Base-by-base conservation (phyloP, 2,113 vertebrate genomes). In the Microtus oregoni region DNA sequence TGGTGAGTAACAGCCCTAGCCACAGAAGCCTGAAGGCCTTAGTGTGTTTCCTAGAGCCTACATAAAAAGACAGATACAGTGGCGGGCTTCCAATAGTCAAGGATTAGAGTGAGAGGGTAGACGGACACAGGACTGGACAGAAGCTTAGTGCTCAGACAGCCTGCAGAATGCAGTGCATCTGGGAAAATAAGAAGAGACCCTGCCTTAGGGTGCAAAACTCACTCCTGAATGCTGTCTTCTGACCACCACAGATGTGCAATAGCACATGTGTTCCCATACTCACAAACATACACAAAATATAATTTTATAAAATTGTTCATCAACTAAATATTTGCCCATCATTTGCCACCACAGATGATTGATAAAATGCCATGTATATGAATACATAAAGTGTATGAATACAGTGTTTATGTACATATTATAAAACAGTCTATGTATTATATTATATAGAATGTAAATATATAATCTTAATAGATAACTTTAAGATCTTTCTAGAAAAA, bases 401-500 rank as follows among this genome's bases (percentile, higher is more conserved):
- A 26, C 32, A 83, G 11, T 41, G 7, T 28, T 14, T 38, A 61
- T 61, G 22, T 38, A 61, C 38, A 17, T 55, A 55, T 19, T 55
- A 55, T 55, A 55, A 55, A 55, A 55, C 55, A 55, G 4, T 17
- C 55, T 55, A 15, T 55, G 15, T 55, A 61, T 65, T 65, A 65
- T 1, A 61, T 41, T n/a, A 55, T 11, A 11, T 79, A 8, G 6
- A 85, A n/a, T 67, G 13, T 12, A 55, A 55, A 8, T 0, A 7
- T 41, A 26, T 0, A 58, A 35, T 63, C 75, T 87, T 91, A 8
- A 61, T 63, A 72, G 13, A 58, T 67, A 41, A 17, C 63, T 15
- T 58, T 4, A 91, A 68, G 50, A n/a, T 12, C 9, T 95, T 86
- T 94, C 7, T 24, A 90, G 38, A 90, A 81, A n/a, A 92, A 79